Evolutionary conservation across 2,888 invertebrate genomes (phyloP).

Genomic region (Seira sanloemensis): DNA sequence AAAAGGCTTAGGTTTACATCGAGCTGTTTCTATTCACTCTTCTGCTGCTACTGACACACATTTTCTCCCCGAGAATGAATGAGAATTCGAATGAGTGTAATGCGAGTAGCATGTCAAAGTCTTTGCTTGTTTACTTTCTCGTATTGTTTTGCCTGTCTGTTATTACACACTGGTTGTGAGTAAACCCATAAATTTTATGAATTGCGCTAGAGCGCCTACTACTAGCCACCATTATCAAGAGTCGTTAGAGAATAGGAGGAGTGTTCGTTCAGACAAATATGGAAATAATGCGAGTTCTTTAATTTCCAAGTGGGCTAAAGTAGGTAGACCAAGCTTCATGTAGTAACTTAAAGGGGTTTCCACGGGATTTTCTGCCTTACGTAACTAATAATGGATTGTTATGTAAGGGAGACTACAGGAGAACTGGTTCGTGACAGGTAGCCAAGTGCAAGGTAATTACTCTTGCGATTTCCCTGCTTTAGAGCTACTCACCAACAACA

Average conservation of each 20-base stretch:
- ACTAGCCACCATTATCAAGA: not conserved
- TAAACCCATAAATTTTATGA: constrained; percentile 50
- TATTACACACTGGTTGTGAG: constrained; percentile 29
- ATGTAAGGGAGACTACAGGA: constrained; percentile 16
- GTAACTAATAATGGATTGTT: constrained; percentile 20
- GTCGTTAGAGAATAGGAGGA: constrained; percentile 6
- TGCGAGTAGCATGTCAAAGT: no score
- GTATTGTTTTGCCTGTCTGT: constrained; percentile 29
- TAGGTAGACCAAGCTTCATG: not conserved
- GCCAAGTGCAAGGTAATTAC: constrained; percentile 66
- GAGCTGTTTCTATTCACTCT: no score
- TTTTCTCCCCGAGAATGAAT: no score
- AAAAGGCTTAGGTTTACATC: no score
- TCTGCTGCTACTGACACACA: no score
- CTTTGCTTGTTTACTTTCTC: constrained; percentile 2
- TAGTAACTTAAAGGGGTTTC: not conserved
- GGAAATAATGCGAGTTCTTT: constrained; percentile 25
- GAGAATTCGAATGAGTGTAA: no score
- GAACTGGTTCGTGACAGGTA: constrained; percentile 64
- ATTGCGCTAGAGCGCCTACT: constrained; percentile 17
- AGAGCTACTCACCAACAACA: not conserved
- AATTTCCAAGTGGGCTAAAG: not conserved
- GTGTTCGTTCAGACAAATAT: constrained; percentile 23
- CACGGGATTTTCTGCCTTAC: not conserved
- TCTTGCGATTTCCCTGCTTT: constrained; percentile 49